Evolutionary conservation across 2,113 vertebrate species (phyloP).

Genomic region (Herpetotheres cachinnans): DNA sequence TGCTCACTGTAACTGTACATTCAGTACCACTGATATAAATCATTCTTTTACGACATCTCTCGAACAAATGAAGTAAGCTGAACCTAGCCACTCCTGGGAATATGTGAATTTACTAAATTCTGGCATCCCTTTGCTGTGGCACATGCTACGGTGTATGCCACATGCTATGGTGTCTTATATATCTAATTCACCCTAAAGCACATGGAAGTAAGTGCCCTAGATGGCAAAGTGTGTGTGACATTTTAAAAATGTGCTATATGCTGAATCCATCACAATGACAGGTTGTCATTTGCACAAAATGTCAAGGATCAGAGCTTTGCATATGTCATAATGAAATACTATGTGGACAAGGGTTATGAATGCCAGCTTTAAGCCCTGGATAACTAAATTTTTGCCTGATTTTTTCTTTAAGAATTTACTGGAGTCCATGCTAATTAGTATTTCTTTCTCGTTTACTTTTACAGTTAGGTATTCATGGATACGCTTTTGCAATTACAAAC

Average conservation of each 20-base stretch:
- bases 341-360: constrained; percentile 46
- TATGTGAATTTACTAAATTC: not conserved
- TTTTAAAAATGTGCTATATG: constrained; percentile 65
- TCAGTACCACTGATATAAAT: not conserved
- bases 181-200: not conserved
- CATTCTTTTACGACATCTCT: not conserved
- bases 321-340: constrained; percentile 47
- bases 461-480: constrained; percentile 97
- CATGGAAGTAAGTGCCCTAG: not conserved
- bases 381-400: constrained; percentile 59
- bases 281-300: constrained; percentile 58
- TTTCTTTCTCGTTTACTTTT: constrained; percentile 61
- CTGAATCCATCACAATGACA: constrained; percentile 25
- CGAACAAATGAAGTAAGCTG: not conserved
- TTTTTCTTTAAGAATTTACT: constrained; percentile 35
- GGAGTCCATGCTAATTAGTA: constrained; percentile 44
- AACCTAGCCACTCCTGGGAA: not conserved
- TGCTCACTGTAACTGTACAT: not conserved
- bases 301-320: constrained; percentile 52
- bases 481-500: constrained; percentile 98
- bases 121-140: not conserved
- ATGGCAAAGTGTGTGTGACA: constrained; percentile 27
- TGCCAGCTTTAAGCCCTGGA: constrained; percentile 53
- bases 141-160: not conserved
- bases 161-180: no score